phyloP scores from a whole-genome alignment of 2,888 invertebrate genomes.

The Elgonia sp. region DNA sequence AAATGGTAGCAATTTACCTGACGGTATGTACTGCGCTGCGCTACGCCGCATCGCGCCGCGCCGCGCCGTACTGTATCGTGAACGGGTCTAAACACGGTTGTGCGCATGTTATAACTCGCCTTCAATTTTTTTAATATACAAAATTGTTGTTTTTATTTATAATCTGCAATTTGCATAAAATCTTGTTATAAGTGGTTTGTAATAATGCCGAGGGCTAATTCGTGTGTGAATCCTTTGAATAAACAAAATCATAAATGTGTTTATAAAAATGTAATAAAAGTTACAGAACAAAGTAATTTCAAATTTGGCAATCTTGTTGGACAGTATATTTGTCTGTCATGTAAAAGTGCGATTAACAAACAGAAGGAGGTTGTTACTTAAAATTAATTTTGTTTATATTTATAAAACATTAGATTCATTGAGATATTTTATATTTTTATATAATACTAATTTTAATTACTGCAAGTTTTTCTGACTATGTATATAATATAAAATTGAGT shows the following conservation, averaged over 20 bases:
- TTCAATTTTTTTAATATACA: too few relatives aligned
- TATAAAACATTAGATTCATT: not conserved
- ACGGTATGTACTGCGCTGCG: too few relatives aligned
- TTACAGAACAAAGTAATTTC: conserved; percentile 15
- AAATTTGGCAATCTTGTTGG: conserved; percentile 31
- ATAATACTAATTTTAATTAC: not conserved
- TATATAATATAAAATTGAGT: too few relatives aligned
- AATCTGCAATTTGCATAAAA: too few relatives aligned
- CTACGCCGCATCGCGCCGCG: too few relatives aligned
- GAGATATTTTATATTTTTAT: not conserved
- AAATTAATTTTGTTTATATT: not conserved
- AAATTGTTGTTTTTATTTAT: too few relatives aligned
- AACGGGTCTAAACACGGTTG: too few relatives aligned
- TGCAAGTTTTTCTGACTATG: not conserved
- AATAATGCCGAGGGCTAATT: not conserved
- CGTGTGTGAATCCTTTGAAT: conserved; percentile 30
- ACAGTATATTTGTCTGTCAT: conserved; percentile 23
- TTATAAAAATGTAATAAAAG: conserved; percentile 24
- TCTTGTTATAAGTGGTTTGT: too few relatives aligned
- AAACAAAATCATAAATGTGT: conserved; percentile 24
- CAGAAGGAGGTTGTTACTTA: conserved; percentile 16
- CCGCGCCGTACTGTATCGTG: too few relatives aligned
- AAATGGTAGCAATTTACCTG: too few relatives aligned
- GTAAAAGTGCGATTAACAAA: conserved; percentile 31
- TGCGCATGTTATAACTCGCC: too few relatives aligned